Conservation (phyloP, 2,113 vertebrate species). For the Choloepus hoffmanni region DNA sequence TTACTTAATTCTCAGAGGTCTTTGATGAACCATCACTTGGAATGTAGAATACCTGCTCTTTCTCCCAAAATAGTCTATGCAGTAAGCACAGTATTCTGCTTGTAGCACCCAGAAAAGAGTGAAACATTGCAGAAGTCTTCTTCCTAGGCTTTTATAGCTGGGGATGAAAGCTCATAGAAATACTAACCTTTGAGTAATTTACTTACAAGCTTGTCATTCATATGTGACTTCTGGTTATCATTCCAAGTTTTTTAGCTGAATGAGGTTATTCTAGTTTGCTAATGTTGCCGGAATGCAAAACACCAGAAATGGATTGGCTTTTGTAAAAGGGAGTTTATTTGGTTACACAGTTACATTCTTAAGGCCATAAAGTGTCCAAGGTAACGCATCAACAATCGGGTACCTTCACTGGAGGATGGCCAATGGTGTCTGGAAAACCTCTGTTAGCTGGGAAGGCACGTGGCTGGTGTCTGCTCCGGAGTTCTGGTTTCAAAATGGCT, state of each 20-base stretch:
- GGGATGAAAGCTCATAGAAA: background rate
- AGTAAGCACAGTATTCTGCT: background rate
- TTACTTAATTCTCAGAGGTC: background rate
- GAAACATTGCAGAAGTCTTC: background rate
- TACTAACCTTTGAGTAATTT: slow-evolving; percentile 31
- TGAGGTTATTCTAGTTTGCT: background rate
- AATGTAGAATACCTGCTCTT: background rate
- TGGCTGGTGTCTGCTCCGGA: no score
- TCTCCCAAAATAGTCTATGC: background rate
- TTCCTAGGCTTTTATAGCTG: background rate
- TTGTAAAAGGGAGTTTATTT: no score
- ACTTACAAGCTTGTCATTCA: slow-evolving; percentile 19
- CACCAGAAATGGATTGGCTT: no score
- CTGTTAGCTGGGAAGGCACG: no score
- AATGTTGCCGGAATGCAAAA: no score
- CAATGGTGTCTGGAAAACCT: no score
- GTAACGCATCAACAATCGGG: no score
- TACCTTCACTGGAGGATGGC: no score
- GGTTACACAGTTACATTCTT: no score
- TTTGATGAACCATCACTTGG: slow-evolving; percentile 22
- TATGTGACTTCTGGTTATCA: slow-evolving; percentile 23
- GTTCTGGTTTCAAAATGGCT: no score
- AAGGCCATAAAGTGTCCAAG: no score
- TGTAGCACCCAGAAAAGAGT: background rate
- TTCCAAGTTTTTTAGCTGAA: slow-evolving; percentile 11